Conservation (phyloP, 2,888 invertebrate species). For the Lobophora halterata region DNA sequence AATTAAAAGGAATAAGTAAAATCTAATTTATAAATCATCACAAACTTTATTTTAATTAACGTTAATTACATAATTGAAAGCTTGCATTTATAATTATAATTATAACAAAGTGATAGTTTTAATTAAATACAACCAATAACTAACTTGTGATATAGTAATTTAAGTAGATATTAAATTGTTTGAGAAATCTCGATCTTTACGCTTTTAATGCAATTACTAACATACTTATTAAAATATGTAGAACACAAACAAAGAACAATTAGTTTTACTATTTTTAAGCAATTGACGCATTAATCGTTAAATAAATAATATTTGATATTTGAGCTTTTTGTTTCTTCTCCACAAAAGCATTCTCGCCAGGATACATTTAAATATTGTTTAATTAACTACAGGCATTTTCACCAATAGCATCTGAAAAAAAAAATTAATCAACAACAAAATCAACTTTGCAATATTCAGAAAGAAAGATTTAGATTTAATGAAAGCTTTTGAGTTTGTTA, state of each 20-base stretch:
- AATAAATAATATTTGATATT: conserved; percentile 14
- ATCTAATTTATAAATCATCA: conserved; percentile 4
- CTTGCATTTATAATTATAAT: conserved; percentile 14
- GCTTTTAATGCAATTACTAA: conserved; percentile 4
- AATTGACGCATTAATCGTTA: conserved; percentile 13
- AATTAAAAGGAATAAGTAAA: conserved; percentile 14
- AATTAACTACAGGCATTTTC: conserved; percentile 70
- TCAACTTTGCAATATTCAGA: background rate
- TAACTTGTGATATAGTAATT: conserved; percentile 17
- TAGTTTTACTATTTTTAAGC: too few relatives aligned
- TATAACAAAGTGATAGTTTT: too few relatives aligned
- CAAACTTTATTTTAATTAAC: conserved; percentile 2
- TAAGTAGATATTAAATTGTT: conserved; percentile 9
- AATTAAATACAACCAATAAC: too few relatives aligned
- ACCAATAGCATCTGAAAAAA: conserved; percentile 68
- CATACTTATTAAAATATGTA: too few relatives aligned
- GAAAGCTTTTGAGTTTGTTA: too few relatives aligned
- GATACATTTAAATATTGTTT: too few relatives aligned
- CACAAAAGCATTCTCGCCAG: background rate
- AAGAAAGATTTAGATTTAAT: too few relatives aligned
- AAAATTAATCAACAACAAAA: conserved; percentile 11
- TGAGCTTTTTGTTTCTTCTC: conserved; percentile 4
- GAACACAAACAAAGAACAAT: too few relatives aligned
- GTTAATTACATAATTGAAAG: conserved; percentile 1
- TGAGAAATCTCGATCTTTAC: conserved; percentile 1